Conservation (phyloP, 1,140 invertebrate species). For the Trichogramma pretiosum region DNA sequence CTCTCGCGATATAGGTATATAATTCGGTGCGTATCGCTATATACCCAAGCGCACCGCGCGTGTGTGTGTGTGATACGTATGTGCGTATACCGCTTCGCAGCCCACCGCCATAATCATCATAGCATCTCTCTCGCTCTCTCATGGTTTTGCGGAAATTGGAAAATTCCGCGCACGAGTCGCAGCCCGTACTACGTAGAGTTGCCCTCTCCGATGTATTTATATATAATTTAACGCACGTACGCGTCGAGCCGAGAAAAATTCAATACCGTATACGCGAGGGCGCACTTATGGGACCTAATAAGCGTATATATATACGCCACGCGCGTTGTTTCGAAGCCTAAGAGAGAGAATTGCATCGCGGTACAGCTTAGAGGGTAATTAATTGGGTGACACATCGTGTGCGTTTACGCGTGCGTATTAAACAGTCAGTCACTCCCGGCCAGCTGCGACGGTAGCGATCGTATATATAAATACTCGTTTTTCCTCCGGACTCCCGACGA, state of each 20-base stretch:
- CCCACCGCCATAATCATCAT: neutral
- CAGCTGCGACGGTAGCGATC: no score
- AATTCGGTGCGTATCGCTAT: no score
- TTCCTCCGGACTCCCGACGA: no score
- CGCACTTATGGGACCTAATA: constrained; percentile 2
- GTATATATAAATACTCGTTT: no score
- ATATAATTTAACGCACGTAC: no score
- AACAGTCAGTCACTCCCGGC: constrained; percentile 29
- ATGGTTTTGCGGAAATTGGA: constrained; percentile 4
- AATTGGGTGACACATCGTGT: constrained; percentile 32
- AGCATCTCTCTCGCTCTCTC: neutral
- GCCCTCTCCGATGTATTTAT: no score
- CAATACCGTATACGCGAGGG: neutral
- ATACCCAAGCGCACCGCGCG: neutral
- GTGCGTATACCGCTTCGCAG: neutral
- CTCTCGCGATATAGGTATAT: no score
- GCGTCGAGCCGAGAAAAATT: neutral
- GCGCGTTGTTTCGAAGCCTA: constrained; percentile 20
- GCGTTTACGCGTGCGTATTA: constrained; percentile 27
- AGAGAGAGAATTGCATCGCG: no score
- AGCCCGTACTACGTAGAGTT: no score
- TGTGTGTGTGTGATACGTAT: constrained; percentile 2
- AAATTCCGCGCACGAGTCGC: no score
- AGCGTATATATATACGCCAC: constrained; percentile 5
- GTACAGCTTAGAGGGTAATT: no score